Evolutionary conservation across 2,113 vertebrate species (phyloP), one percentile per base, ranked within the genome.

Genomic region (Brachypteracias leptosomus): DNA sequence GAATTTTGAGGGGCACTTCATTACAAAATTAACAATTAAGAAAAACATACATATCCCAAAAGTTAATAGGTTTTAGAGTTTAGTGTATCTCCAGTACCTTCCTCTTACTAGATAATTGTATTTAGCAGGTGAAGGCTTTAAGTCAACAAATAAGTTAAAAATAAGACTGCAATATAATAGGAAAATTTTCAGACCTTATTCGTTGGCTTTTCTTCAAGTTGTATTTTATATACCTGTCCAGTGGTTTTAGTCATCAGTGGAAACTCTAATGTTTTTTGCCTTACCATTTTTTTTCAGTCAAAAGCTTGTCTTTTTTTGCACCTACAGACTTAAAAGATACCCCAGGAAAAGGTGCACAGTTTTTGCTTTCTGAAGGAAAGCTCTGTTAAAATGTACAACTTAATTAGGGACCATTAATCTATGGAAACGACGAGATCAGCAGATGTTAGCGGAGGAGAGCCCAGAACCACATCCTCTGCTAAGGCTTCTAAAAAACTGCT

Each of bases 331-430:
- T 55, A 22, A 62, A 51, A 77, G 72, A 33, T 55, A 52, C 9
- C 17, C 4, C 57, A 72, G 85, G 2, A 24, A 92, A 81, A 86
- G 52, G 36, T 58, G 35, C 1, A 5, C 24, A 13, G 31, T 35
- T 72, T 11, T 63, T 62, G 71, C 35, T 44, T 51, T 44, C n/a
- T 79, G 63, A 81, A 77, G 38, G 46, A 46, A 38, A 71, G 33
- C 29, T 65, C 91, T 80, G 59, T 59, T 83, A 38, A 89, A 82
- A 91, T 29, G 49, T 65, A 65, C 65, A 85, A 35, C 61, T 90
- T 59, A 85, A 85, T 96, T 90, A 93, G 44, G 28, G 77, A 76
- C 84, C 78, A 74, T 92, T 85, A 91, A 68, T 83, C 57, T 40
- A 7, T n/a, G 82, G 36, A 92, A 93, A 92, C 87, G 90, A 49